These are phyloP conservation scores for Penelope pileata DNA, from an alignment of 2,113 vertebrate genomes.

Conservation along the genomic window DNA sequence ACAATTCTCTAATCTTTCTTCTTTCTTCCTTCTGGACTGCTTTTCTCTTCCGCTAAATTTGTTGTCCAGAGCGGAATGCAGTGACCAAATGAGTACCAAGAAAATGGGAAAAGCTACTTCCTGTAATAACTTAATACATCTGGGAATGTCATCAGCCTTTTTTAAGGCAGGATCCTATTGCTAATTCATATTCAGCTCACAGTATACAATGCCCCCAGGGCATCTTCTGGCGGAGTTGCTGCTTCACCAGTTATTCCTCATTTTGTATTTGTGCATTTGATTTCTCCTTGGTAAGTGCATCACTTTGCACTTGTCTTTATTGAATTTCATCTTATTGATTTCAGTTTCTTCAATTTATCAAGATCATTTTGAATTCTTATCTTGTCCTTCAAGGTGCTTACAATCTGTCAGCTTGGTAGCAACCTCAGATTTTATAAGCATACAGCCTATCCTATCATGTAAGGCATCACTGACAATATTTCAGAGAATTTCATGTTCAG, in stretches of 20 bases:
- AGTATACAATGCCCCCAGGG: not conserved
- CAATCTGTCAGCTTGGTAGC: not conserved
- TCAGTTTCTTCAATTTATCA: constrained; percentile 39
- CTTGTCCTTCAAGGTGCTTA: not conserved
- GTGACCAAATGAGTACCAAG: not conserved
- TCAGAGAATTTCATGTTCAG: not conserved
- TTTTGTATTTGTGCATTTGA: constrained; percentile 48
- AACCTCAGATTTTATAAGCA: not conserved
- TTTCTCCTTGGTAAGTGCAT: constrained; percentile 56
- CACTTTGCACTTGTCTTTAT: constrained; percentile 54
- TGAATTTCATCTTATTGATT: constrained; percentile 64
- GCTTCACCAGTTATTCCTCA: constrained; percentile 52
- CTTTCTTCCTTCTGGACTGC: not conserved
- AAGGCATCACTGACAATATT: not conserved
- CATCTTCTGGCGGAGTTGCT: constrained; percentile 26
- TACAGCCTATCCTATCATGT: not conserved
- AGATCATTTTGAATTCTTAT: constrained; percentile 40
- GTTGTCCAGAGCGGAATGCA: not conserved
- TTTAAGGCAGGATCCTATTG: not conserved
- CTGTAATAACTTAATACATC: constrained; percentile 9
- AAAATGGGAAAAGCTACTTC: constrained; percentile 7
- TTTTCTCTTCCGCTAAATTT: not conserved
- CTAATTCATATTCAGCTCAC: constrained; percentile 35
- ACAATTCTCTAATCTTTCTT: not conserved
- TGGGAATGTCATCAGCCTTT: constrained; percentile 21